Conservation (phyloP, 2,113 vertebrate genomes). For the Menura novaehollandiae region DNA sequence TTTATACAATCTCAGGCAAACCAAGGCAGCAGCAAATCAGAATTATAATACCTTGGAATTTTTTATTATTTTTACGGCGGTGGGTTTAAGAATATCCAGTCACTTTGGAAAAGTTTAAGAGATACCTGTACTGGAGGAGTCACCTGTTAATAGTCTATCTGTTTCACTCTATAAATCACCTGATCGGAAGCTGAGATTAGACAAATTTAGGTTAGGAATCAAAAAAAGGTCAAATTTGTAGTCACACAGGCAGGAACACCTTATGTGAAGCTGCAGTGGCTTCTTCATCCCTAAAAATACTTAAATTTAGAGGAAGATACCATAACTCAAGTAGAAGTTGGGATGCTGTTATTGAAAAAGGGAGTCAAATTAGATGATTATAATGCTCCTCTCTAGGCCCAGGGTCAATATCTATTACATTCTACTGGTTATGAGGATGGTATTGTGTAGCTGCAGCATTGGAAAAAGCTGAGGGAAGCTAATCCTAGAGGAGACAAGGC, state of each 20-base stretch:
- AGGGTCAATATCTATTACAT: not conserved
- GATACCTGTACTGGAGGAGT: not conserved
- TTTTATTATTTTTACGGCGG: not conserved
- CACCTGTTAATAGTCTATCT: not conserved
- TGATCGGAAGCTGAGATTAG: not conserved
- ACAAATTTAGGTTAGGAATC: not conserved
- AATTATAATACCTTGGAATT: not conserved
- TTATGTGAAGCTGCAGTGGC: not conserved
- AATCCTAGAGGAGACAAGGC: not conserved
- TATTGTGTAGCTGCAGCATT: not conserved
- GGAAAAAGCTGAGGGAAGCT: not conserved
- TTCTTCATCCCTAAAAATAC: not conserved
- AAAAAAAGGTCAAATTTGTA: not conserved
- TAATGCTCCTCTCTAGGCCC: not conserved
- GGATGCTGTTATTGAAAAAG: not conserved
- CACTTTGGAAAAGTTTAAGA: not conserved
- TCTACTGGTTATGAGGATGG: not conserved
- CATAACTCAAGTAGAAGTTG: not conserved
- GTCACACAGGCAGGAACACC: not conserved
- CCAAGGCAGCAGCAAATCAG: not conserved
- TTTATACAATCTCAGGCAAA: not conserved
- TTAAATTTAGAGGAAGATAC: not conserved
- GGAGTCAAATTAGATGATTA: not conserved
- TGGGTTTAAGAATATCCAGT: not conserved
- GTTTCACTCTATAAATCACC: not conserved